Percentiles rank a stretch among this genome's conserved stretches.
phyloP scores from a whole-genome alignment of 2,797 vertebrate genomes.

The Periparus ater region DNA sequence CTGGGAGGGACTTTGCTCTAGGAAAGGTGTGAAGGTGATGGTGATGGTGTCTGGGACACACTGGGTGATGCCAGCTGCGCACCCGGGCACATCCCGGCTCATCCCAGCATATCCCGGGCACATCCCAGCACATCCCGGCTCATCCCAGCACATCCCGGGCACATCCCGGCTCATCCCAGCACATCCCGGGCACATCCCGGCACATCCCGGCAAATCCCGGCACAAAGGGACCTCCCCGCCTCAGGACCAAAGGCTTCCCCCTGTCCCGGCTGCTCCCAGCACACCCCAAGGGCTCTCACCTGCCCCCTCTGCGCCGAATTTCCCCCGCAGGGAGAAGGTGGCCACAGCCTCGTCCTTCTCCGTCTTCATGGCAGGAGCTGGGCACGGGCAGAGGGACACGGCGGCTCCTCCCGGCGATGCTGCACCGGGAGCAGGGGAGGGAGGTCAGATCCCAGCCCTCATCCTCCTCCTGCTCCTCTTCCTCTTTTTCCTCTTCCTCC shows the following conservation, averaged over 20 bases:
- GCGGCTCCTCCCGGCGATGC: background rate
- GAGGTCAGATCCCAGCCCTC: background rate
- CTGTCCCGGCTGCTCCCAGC: rapidly evolving
- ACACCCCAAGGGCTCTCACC: background rate
- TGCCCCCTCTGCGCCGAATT: background rate
- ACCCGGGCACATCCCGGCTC: too few species aligned
- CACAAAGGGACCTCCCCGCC: background rate
- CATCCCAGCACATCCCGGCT: too few species aligned
- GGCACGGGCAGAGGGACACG: background rate
- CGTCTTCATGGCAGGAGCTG: background rate
- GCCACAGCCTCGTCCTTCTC: constrained; percentile 39
- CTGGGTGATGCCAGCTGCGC: background rate
- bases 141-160: too few species aligned
- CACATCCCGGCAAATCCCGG: too few species aligned
- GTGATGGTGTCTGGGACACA: rapidly evolving
- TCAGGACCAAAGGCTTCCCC: background rate
- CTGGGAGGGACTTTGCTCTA: background rate
- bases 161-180: too few species aligned
- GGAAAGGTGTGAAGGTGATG: background rate
- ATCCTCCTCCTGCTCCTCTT: background rate
- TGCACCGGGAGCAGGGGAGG: background rate
- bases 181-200: too few species aligned
- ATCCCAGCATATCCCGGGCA: too few species aligned
- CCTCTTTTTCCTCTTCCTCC: background rate
- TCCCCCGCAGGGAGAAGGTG: constrained; percentile 50